These are phyloP conservation scores for Silurus asotus DNA, from an alignment of 2,113 vertebrate genomes.

Conservation along the genomic window DNA sequence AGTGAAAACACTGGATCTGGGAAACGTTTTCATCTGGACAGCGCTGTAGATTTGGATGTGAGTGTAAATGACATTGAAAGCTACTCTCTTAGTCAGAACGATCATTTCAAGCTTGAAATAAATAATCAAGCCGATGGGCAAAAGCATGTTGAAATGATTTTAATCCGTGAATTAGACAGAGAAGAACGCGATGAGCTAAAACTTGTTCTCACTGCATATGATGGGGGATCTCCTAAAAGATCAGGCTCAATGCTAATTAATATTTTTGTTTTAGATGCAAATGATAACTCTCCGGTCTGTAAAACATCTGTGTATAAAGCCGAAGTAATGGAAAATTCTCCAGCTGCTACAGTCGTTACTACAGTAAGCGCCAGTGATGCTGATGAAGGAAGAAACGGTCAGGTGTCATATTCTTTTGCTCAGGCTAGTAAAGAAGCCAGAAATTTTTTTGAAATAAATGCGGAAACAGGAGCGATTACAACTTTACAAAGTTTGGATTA, in stretches of 20 bases:
- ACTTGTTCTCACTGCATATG: constrained; percentile 64
- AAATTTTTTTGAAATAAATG: constrained; percentile 66
- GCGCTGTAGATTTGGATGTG: constrained; percentile 67
- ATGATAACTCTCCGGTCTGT: constrained; percentile 71
- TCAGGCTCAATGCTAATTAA: constrained; percentile 66
- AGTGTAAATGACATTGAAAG: constrained; percentile 65
- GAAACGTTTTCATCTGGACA: constrained; percentile 54
- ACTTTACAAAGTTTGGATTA: constrained; percentile 60
- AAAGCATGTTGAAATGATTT: constrained; percentile 64
- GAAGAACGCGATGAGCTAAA: constrained; percentile 61
- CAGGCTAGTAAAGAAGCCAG: constrained; percentile 46
- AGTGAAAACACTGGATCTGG: constrained; percentile 55
- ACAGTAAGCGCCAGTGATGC: constrained; percentile 63
- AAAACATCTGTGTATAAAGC: constrained; percentile 65
- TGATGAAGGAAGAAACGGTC: constrained; percentile 63
- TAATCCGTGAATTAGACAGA: constrained; percentile 66
- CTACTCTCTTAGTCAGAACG: constrained; percentile 56
- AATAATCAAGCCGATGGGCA: constrained; percentile 53
- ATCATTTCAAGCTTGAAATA: constrained; percentile 67
- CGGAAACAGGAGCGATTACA: constrained; percentile 66
- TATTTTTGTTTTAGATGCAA: constrained; percentile 66
- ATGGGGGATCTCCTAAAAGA: constrained; percentile 69
- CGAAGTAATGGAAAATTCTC: constrained; percentile 59
- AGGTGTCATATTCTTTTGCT: constrained; percentile 61
- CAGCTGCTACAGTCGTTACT: constrained; percentile 56